These are phyloP conservation scores for Catharus bicknelli DNA, from an alignment of 2,113 vertebrate species.

Conservation along the genomic window DNA sequence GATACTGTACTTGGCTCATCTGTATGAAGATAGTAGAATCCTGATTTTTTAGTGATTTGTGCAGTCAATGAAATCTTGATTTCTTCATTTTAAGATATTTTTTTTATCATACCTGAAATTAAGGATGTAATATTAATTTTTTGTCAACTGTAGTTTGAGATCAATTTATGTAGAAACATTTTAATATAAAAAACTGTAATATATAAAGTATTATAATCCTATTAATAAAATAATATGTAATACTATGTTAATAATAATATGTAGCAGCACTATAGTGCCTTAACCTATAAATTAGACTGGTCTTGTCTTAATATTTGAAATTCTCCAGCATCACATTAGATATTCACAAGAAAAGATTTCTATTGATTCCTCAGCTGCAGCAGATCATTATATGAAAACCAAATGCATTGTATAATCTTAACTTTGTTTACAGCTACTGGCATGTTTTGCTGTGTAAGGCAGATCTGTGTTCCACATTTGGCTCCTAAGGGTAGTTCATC, in stretches of 20 bases:
- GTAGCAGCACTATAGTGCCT: background rate
- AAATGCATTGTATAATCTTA: background rate
- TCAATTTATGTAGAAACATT: background rate
- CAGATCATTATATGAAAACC: background rate
- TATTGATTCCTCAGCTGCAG: background rate
- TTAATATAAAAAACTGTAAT: background rate
- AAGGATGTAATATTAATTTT: background rate
- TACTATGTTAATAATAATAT: background rate
- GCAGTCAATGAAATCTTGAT: background rate
- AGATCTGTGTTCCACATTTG: background rate
- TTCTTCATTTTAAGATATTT: background rate
- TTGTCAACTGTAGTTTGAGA: background rate
- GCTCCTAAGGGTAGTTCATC: background rate
- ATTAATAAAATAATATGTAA: background rate
- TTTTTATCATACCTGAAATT: background rate
- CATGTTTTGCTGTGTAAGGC: background rate
- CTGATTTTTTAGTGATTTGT: background rate
- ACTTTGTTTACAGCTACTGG: background rate
- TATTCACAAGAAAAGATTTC: background rate
- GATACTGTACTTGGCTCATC: background rate
- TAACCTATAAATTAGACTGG: background rate
- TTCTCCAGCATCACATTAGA: background rate
- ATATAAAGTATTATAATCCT: background rate
- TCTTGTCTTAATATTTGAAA: background rate
- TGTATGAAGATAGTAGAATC: background rate